Conservation (phyloP, 2,888 invertebrate genomes). For the Scrobipalpa costella region DNA sequence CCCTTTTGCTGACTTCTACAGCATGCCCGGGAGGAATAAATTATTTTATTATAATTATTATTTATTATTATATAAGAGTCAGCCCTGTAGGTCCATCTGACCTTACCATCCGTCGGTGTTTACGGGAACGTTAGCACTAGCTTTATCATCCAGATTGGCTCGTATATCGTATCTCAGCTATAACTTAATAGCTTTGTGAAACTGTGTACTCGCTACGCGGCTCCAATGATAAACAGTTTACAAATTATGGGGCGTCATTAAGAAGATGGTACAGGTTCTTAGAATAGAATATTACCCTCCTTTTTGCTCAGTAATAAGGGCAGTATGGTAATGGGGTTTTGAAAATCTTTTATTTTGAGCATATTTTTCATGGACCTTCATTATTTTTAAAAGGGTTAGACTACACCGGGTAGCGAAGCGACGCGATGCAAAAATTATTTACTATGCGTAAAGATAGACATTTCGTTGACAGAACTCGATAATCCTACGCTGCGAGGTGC, state of each 20-base stretch:
- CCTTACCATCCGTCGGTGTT: neutral
- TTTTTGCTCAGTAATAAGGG: neutral
- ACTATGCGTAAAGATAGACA: too few species aligned
- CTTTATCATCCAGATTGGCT: constrained; percentile 5
- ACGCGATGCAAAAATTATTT: too few species aligned
- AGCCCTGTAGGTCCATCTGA: neutral
- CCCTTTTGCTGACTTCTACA: too few species aligned
- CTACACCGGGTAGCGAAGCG: too few species aligned
- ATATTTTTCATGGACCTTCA: neutral
- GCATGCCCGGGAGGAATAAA: too few species aligned
- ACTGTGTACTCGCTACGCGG: neutral
- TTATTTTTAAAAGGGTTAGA: too few species aligned
- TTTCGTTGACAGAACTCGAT: too few species aligned
- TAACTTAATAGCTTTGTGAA: constrained; percentile 5
- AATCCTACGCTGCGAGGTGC: too few species aligned
- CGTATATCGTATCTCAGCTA: constrained; percentile 13
- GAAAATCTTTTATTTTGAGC: neutral
- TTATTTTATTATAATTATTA: too few species aligned
- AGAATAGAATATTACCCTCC: neutral
- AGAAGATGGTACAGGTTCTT: neutral
- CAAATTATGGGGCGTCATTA: constrained; percentile 10
- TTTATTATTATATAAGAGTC: too few species aligned
- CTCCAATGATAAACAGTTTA: neutral
- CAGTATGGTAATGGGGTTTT: constrained; percentile 4
- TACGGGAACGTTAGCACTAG: constrained; percentile 12